Base-by-base conservation (phyloP, 2,113 vertebrate species). In the Sciurus niger region DNA sequence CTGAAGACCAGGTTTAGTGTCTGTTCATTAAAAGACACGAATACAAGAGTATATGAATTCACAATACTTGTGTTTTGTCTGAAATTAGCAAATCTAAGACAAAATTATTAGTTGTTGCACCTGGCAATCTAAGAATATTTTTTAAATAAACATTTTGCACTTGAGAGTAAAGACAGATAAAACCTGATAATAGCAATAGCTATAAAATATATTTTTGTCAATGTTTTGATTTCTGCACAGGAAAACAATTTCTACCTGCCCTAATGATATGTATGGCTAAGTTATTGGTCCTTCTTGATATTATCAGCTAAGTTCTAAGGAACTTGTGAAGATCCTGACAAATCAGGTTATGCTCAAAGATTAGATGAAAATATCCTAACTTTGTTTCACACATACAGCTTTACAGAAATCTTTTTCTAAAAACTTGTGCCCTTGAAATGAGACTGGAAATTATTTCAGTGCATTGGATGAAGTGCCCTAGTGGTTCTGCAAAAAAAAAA, bases 151-250 rank as follows among this genome's bases (percentile, higher is more conserved):
- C 6, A 34, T 92, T 92, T 95, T 70, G 43, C 28, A 94, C 40
- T 85, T 78, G 48, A 82, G 76, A 60, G 7, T 53, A 55, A 89
- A 93, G 25, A 63, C 17, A 94, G 60, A 67, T 37, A 92, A 88
- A 51, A 70, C 10, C 30, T 70, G 40, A 40, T 40, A 92, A 51
- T 4, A 55, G 17, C 28, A 67, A 73, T 37, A 2, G 10, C 8
- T 43, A 34, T 84, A 87, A 79, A 89, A 92, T 53, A 89, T 28
- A 73, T 48, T 77, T 17, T 48, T 58, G 46, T 24, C 16, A 53
- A 1, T 70, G n/a, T 86, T 97, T 91, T 97, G 51, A 83, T 86
- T 85, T 85, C 55, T 74, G 30, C 32, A 83, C 3, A 67, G 37
- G 30, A 34, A 67, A 93, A 82, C 84, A 7, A 93, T 72, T 89